Conservation (phyloP, 1,140 invertebrate species). For the Zaprionus capensis region DNA sequence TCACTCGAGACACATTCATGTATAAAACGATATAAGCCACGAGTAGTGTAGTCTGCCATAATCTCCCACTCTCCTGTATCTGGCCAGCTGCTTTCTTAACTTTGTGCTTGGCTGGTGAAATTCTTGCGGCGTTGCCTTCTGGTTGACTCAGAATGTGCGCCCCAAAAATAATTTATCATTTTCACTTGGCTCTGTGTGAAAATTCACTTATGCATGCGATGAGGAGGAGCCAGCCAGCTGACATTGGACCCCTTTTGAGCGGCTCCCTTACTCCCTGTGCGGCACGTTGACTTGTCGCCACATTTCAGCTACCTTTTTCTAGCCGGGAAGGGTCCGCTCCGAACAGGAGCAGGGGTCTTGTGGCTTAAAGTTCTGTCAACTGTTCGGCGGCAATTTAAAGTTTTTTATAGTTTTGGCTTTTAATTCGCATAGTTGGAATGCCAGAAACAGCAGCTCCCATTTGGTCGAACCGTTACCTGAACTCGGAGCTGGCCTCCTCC, state of each 20-base stretch:
- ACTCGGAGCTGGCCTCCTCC: neutral
- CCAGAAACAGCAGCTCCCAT: neutral
- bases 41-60: neutral
- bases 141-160: conserved; percentile 36
- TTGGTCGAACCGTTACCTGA: conserved; percentile 30
- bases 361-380: conserved; percentile 69
- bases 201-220: conserved; percentile 43
- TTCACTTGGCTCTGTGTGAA: conserved; percentile 59
- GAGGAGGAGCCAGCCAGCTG: conserved; percentile 8
- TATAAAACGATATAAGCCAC: neutral
- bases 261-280: neutral
- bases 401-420: conserved; percentile 52
- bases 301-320: conserved; percentile 61
- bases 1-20: conserved; percentile 35
- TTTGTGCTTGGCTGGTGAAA: conserved; percentile 70
- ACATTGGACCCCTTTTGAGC: conserved; percentile 15
- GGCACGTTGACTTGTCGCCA: conserved; percentile 35
- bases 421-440: conserved; percentile 70
- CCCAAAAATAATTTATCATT: conserved; percentile 79
- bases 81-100: conserved; percentile 61
- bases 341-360: conserved; percentile 14
- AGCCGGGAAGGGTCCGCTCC: neutral
- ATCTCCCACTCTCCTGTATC: neutral
- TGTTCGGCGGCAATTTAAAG: conserved; percentile 61
- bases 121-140: conserved; percentile 73